These are phyloP conservation scores for Pollenia labialis DNA, from an alignment of 2,888 invertebrate genomes.

Conservation along the genomic window DNA sequence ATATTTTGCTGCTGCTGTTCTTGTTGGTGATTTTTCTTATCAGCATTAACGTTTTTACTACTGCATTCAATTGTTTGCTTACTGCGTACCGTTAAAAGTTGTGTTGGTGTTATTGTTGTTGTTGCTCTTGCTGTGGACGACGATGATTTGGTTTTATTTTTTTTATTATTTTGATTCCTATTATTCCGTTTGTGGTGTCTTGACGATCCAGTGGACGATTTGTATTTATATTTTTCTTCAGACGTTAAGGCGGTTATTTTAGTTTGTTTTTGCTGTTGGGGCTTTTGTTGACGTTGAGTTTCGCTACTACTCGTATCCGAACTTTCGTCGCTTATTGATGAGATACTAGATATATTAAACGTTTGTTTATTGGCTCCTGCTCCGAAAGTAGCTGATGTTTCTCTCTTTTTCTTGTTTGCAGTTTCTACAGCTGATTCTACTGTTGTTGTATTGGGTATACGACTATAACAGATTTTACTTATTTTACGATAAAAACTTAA, in stretches of 20 bases:
- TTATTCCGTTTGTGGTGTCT: slow-evolving; percentile 67
- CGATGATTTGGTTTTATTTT: slow-evolving; percentile 57
- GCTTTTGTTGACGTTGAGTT: slow-evolving; percentile 60
- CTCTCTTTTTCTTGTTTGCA: slow-evolving; percentile 56
- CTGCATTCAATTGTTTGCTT: slow-evolving; percentile 72
- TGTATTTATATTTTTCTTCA: slow-evolving; percentile 71
- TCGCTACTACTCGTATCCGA: slow-evolving; percentile 74
- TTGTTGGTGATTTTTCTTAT: slow-evolving; percentile 72
- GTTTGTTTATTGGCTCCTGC: slow-evolving; percentile 44
- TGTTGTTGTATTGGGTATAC: slow-evolving; percentile 53
- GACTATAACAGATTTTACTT: slow-evolving; percentile 80
- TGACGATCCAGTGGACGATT: slow-evolving; percentile 65
- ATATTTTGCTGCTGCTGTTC: slow-evolving; percentile 68
- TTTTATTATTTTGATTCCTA: slow-evolving; percentile 67
- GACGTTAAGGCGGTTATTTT: slow-evolving; percentile 66
- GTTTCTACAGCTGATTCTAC: slow-evolving; percentile 52
- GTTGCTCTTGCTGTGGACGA: slow-evolving; percentile 44
- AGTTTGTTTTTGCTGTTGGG: slow-evolving; percentile 58
- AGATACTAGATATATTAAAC: slow-evolving; percentile 34
- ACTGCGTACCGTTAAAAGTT: slow-evolving; percentile 47
- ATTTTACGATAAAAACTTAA: slow-evolving; percentile 84
- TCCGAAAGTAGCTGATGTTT: slow-evolving; percentile 9
- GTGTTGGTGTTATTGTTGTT: slow-evolving; percentile 47
- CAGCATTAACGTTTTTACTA: slow-evolving; percentile 60
- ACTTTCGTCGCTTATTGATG: slow-evolving; percentile 69